These are phyloP conservation scores for Microctenopoma stevenorrisi DNA, from an alignment of 2,797 vertebrate species.

Conservation along the genomic window DNA sequence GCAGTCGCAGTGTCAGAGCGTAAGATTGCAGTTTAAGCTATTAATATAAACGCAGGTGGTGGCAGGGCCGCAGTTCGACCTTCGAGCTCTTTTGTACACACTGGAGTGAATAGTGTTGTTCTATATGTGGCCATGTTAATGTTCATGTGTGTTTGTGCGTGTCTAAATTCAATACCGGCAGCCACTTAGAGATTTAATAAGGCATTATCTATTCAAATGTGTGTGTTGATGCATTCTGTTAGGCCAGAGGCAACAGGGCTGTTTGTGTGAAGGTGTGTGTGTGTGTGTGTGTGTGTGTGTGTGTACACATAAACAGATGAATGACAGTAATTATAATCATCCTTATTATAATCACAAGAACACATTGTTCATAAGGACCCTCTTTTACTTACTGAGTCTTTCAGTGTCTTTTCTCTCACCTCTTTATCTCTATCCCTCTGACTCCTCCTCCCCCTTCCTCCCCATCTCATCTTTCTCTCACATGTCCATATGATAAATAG, in stretches of 20 bases:
- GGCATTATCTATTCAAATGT: conserved; percentile 60
- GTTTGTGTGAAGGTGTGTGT: conserved; percentile 19
- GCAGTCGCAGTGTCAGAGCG: background rate
- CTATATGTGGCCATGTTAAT: background rate
- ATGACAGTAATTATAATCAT: conserved; percentile 64
- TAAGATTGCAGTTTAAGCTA: conserved; percentile 14
- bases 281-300: conserved; percentile 13
- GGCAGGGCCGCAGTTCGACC: background rate
- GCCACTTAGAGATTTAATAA: conserved; percentile 55
- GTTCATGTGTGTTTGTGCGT: conserved; percentile 9
- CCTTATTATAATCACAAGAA: conserved; percentile 57
- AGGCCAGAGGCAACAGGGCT: conserved; percentile 37
- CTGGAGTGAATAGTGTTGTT: background rate
- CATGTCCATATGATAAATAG: conserved; percentile 60
- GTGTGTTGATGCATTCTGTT: conserved; percentile 53
- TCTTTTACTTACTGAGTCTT: conserved; percentile 52
- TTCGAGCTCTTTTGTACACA: background rate
- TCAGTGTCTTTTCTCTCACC: conserved; percentile 37
- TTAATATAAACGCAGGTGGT: conserved; percentile 17
- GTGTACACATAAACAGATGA: conserved; percentile 49
- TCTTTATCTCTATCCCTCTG: conserved; percentile 31
- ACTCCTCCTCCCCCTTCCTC: conserved; percentile 25
- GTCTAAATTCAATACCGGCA: conserved; percentile 24
- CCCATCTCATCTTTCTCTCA: conserved; percentile 12
- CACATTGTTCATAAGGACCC: conserved; percentile 47